These are phyloP conservation scores for Pharmacophagus antenor DNA, from an alignment of 2,888 invertebrate species.

Conservation along the genomic window DNA sequence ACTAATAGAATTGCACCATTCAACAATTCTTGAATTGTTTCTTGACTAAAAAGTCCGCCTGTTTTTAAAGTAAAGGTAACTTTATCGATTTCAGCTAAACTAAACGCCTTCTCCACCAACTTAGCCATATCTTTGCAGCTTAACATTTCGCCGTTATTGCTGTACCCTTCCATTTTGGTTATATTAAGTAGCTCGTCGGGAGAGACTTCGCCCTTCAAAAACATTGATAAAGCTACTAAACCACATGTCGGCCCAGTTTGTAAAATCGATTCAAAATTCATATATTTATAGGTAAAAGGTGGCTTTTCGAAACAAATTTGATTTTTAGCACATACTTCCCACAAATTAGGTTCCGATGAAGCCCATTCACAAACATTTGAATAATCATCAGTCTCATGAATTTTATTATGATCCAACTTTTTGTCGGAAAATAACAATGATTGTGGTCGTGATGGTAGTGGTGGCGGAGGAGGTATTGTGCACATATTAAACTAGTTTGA, in stretches of 20 bases:
- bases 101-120: constrained; percentile 80
- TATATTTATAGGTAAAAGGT: constrained; percentile 75
- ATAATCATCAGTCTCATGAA: constrained; percentile 36
- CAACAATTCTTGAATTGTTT: constrained; percentile 75
- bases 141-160: constrained; percentile 94
- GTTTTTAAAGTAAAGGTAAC: constrained; percentile 60
- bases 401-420: constrained; percentile 33
- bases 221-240: constrained; percentile 91
- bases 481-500: constrained; percentile 50
- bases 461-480: constrained; percentile 55
- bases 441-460: constrained; percentile 51
- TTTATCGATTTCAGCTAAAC: constrained; percentile 61
- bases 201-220: constrained; percentile 81
- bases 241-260: constrained; percentile 91
- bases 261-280: constrained; percentile 56
- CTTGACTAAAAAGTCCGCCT: constrained; percentile 69
- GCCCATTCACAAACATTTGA: constrained; percentile 81
- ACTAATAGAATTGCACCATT: constrained; percentile 82
- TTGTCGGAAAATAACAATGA: constrained; percentile 25
- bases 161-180: constrained; percentile 84
- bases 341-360: constrained; percentile 74
- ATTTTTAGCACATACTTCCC: constrained; percentile 80
- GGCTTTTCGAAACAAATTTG: constrained; percentile 70
- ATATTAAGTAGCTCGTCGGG: constrained; percentile 81
- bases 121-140: constrained; percentile 86